Evolutionary conservation across 2,888 invertebrate genomes (phyloP).

Genomic region (Dendrolimus houi): DNA sequence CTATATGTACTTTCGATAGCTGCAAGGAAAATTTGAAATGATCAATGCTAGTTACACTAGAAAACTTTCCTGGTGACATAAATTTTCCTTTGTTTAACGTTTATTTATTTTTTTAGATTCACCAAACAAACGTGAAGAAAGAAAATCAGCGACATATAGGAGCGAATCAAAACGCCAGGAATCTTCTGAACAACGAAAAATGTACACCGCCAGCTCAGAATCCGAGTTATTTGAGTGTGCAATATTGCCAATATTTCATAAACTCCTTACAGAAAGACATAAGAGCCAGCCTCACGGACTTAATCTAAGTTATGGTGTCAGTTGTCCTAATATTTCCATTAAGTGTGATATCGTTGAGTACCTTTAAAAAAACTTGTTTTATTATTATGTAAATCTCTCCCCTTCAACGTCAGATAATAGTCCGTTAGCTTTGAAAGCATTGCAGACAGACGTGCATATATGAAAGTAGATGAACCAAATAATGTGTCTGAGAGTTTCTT

Average conservation of each 20-base stretch:
- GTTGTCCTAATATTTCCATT: conserved; percentile 95
- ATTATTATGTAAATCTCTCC: no score
- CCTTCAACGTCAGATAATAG: no score
- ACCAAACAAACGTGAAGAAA: conserved; percentile 56
- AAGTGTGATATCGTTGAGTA: conserved; percentile 97
- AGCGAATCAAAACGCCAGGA: conserved; percentile 62
- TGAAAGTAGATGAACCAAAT: no score
- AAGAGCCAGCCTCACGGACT: conserved; percentile 80
- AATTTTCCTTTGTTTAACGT: no score
- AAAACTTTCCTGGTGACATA: no score
- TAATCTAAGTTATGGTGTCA: conserved; percentile 85
- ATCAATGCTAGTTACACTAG: no score
- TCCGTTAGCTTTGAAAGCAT: no score
- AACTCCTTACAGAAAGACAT: conserved; percentile 90
- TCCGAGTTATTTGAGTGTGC: conserved; percentile 90
- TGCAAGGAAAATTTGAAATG: no score
- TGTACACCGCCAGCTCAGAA: conserved; percentile 88
- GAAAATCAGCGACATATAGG: conserved; percentile 70
- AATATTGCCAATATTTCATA: conserved; percentile 93
- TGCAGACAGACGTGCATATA: no score
- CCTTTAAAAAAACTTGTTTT: conserved; percentile 74
- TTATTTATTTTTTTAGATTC: conserved; percentile 33
- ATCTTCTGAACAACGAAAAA: conserved; percentile 60
- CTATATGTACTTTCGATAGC: no score
- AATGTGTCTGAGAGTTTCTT: no score